Percentiles rank a stretch among this genome's conserved stretches.
phyloP scores from a whole-genome alignment of 2,113 vertebrate species.

The Sander lucioperca region DNA sequence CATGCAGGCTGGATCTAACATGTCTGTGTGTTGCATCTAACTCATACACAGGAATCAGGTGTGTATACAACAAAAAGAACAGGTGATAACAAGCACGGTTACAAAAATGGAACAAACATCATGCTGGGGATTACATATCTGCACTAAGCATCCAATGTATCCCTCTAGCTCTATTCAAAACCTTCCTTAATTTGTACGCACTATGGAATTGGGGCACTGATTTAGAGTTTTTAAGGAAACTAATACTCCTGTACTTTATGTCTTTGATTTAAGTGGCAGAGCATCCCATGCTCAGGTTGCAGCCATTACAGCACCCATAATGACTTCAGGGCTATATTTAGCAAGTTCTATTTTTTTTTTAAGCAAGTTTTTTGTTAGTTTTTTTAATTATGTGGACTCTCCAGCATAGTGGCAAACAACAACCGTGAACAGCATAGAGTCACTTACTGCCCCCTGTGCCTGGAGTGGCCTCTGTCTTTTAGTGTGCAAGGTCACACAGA shows the following conservation, averaged over 20 bases:
- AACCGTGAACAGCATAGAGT: conserved; percentile 32
- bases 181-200: neutral
- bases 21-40: neutral
- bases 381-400: conserved; percentile 37
- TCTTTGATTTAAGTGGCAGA: conserved; percentile 11
- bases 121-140: neutral
- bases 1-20: neutral
- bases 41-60: neutral
- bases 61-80: neutral
- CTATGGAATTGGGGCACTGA: neutral
- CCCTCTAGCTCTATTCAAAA: neutral
- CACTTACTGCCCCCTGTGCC: conserved; percentile 44
- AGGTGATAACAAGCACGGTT: neutral
- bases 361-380: conserved; percentile 15
- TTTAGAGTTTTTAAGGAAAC: neutral
- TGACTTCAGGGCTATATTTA: conserved; percentile 40
- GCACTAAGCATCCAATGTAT: neutral
- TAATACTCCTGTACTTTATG: neutral
- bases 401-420: conserved; percentile 27
- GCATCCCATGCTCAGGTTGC: neutral
- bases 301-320: conserved; percentile 9
- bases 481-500: conserved; percentile 77
- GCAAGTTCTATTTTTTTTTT: conserved; percentile 35
- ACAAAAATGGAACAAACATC: neutral
- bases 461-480: conserved; percentile 69